phyloP scores from a whole-genome alignment of 2,888 invertebrate species.

The Dysmachus trigonus region DNA sequence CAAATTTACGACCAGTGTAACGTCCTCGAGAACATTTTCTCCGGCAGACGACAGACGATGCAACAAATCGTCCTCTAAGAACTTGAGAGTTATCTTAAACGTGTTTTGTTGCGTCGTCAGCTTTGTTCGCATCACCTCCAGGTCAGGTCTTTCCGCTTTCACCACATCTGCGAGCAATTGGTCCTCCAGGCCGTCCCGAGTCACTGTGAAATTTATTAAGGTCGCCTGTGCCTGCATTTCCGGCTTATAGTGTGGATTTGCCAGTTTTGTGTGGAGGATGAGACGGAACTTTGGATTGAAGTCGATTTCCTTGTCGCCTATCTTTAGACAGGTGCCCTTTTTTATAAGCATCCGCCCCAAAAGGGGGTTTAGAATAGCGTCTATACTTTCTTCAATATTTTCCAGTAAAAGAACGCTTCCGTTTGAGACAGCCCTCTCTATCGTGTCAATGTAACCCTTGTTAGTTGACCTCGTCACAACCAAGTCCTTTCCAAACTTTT shows the following conservation, averaged over 20 bases:
- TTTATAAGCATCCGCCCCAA: slow-evolving; percentile 88
- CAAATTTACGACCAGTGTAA: slow-evolving; percentile 88
- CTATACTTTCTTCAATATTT: slow-evolving; percentile 88
- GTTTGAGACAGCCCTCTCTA: slow-evolving; percentile 78
- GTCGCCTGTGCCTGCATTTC: slow-evolving; percentile 97
- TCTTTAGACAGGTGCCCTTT: slow-evolving; percentile 82
- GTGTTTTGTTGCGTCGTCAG: slow-evolving; percentile 93
- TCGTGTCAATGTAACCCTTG: slow-evolving; percentile 82
- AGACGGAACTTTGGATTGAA: slow-evolving; percentile 83
- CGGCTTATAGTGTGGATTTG: slow-evolving; percentile 95
- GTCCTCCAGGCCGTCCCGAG: slow-evolving; percentile 91
- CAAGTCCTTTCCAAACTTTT: slow-evolving; percentile 78
- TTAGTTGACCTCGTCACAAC: slow-evolving; percentile 81
- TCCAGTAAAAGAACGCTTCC: slow-evolving; percentile 85
- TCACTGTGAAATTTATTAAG: slow-evolving; percentile 94
- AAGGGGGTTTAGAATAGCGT: slow-evolving; percentile 90
- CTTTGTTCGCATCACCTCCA: slow-evolving; percentile 82
- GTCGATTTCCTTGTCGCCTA: slow-evolving; percentile 93
- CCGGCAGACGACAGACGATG: slow-evolving; percentile 88
- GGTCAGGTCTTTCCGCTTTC: slow-evolving; percentile 89
- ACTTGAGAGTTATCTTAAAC: slow-evolving; percentile 91
- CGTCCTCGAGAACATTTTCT: slow-evolving; percentile 90
- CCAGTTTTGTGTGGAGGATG: slow-evolving; percentile 90
- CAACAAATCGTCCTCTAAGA: slow-evolving; percentile 89
- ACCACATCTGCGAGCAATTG: slow-evolving; percentile 93